Conservation (phyloP, 2,797 vertebrate genomes). For the Phaenicophaeus curvirostris region DNA sequence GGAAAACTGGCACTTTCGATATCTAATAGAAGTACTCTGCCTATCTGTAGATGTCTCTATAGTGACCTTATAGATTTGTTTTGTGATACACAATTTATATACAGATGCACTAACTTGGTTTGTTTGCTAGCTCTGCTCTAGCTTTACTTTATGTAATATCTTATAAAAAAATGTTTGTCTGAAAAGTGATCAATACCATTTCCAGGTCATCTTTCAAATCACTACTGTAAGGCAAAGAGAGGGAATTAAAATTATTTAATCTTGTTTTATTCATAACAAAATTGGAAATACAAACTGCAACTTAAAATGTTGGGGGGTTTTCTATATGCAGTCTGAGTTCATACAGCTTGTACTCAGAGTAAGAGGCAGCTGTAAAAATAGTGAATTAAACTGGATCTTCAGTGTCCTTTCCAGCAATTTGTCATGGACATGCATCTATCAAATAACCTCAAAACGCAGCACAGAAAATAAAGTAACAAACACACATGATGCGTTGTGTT, state of each 20-base stretch:
- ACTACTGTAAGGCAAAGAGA: not conserved
- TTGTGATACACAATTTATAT: not conserved
- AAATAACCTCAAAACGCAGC: not conserved
- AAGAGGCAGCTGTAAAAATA: not conserved
- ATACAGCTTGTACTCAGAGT: not conserved
- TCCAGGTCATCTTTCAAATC: not conserved
- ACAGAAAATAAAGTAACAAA: not conserved
- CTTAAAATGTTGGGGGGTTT: accelerated
- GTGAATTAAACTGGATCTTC: not conserved
- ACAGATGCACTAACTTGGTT: not conserved
- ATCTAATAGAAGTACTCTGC: not conserved
- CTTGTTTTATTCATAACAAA: not conserved
- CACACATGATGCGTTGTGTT: not conserved
- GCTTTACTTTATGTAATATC: not conserved
- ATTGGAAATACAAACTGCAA: not conserved
- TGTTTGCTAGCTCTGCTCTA: not conserved
- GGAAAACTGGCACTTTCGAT: not conserved
- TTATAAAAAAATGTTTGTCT: not conserved
- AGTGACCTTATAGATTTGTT: not conserved
- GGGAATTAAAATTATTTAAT: not conserved
- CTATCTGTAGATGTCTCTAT: not conserved
- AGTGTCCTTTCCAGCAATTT: not conserved
- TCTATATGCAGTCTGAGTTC: not conserved
- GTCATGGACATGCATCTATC: not conserved
- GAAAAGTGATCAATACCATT: not conserved